These are phyloP conservation scores for Alosa sapidissima DNA, from an alignment of 2,797 vertebrate genomes.

Conservation along the genomic window DNA sequence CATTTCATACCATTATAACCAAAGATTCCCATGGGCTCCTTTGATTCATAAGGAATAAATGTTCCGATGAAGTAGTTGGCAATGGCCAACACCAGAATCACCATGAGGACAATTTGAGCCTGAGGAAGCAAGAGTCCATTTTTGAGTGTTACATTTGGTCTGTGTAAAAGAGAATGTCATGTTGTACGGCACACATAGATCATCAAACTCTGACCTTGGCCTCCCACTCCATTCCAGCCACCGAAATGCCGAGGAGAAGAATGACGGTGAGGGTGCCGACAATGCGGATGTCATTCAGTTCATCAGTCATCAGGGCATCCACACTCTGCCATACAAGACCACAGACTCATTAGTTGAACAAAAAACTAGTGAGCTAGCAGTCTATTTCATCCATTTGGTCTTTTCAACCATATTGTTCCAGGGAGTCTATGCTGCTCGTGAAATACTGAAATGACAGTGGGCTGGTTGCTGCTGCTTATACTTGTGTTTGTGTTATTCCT, in stretches of 20 bases:
- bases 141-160: background rate
- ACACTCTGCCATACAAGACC: slow-evolving; percentile 73
- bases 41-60: slow-evolving; percentile 84
- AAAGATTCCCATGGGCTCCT: slow-evolving; percentile 90
- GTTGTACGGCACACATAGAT: background rate
- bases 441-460: background rate
- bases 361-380: background rate
- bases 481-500: too few relatives aligned
- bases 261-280: slow-evolving; percentile 92
- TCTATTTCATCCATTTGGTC: background rate
- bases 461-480: too few relatives aligned
- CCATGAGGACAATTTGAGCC: slow-evolving; percentile 92
- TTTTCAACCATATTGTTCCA: background rate
- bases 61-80: slow-evolving; percentile 88
- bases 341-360: background rate
- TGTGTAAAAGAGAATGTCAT: background rate
- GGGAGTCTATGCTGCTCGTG: background rate
- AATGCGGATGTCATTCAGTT: slow-evolving; percentile 90
- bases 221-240: slow-evolving; percentile 99
- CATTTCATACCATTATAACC: slow-evolving; percentile 82
- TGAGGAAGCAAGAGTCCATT: slow-evolving; percentile 60
- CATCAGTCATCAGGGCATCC: slow-evolving; percentile 88
- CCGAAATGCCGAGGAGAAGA: slow-evolving; percentile 89
- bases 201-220: slow-evolving; percentile 75
- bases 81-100: slow-evolving; percentile 88